These are phyloP conservation scores for Ancistrus triradiatus DNA, from an alignment of 2,113 vertebrate genomes.

Conservation along the genomic window DNA sequence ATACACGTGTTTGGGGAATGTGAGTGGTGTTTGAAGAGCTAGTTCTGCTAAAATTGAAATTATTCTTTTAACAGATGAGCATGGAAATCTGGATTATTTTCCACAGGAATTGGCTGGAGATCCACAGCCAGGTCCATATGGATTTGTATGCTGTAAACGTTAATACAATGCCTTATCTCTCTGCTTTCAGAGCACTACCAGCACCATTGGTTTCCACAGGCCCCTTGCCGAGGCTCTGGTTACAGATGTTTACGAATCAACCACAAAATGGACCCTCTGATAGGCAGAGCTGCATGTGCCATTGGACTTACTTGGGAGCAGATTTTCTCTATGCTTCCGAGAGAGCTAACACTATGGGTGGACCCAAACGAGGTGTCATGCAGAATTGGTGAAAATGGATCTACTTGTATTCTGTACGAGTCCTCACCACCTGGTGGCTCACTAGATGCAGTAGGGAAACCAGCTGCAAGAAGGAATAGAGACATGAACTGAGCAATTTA, in stretches of 20 bases:
- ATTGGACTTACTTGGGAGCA: constrained; percentile 69
- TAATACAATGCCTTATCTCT: not conserved
- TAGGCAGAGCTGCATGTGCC: constrained; percentile 70
- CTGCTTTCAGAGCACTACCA: constrained; percentile 72
- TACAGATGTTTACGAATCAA: constrained; percentile 83
- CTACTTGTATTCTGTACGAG: constrained; percentile 77
- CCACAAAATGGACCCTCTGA: constrained; percentile 78
- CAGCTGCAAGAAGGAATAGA: constrained; percentile 17
- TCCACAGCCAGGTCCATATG: no score
- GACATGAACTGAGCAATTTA: constrained; percentile 4
- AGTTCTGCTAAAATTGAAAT: no score
- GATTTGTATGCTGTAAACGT: not conserved
- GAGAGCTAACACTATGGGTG: constrained; percentile 81
- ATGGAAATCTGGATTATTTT: no score
- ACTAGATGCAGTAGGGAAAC: constrained; percentile 16
- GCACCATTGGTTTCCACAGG: constrained; percentile 79
- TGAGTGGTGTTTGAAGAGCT: no score
- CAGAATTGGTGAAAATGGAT: constrained; percentile 80
- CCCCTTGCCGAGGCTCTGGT: constrained; percentile 76
- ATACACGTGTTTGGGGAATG: no score
- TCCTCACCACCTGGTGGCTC: constrained; percentile 36
- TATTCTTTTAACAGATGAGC: no score
- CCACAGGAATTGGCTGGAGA: no score
- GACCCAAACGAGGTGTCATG: constrained; percentile 81
- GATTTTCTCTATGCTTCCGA: constrained; percentile 70